Evolutionary conservation across 2,113 vertebrate species (phyloP).

Genomic region (Halichoeres trimaculatus): DNA sequence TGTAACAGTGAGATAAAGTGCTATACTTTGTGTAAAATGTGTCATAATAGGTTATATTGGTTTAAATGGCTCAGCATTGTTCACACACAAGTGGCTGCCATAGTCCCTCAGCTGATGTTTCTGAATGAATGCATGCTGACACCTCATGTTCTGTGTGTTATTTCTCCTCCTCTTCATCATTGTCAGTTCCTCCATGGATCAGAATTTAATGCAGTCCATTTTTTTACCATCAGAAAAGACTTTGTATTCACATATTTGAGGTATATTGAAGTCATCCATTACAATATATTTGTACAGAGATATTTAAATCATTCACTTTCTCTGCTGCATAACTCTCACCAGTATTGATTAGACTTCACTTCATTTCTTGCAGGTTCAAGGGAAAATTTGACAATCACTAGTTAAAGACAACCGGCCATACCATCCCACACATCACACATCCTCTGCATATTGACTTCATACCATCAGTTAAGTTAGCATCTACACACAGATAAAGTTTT

Average conservation of each 20-base stretch:
- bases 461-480: constrained; percentile 31
- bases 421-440: constrained; percentile 8
- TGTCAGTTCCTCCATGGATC: constrained; percentile 47
- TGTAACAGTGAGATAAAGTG: constrained; percentile 71
- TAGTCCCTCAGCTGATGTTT: constrained; percentile 65
- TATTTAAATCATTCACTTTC: constrained; percentile 21
- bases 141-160: constrained; percentile 55
- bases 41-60: constrained; percentile 87
- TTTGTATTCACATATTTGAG: constrained; percentile 47
- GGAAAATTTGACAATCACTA: constrained; percentile 75
- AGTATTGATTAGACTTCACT: neutral
- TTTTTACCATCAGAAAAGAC: constrained; percentile 52
- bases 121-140: constrained; percentile 58
- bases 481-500: constrained; percentile 4
- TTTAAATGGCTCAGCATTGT: constrained; percentile 85
- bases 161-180: constrained; percentile 39
- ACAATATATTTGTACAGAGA: constrained; percentile 21
- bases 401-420: constrained; percentile 28
- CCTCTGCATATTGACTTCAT: constrained; percentile 11
- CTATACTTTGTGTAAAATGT: constrained; percentile 73
- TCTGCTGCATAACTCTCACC: constrained; percentile 9
- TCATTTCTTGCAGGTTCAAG: constrained; percentile 13
- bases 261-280: constrained; percentile 30
- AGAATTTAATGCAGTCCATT: constrained; percentile 44
- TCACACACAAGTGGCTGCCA: constrained; percentile 59